Evolutionary conservation across 2,113 vertebrate species (phyloP), one percentile per base, ranked within the genome.

Genomic region (Egretta garzetta): DNA sequence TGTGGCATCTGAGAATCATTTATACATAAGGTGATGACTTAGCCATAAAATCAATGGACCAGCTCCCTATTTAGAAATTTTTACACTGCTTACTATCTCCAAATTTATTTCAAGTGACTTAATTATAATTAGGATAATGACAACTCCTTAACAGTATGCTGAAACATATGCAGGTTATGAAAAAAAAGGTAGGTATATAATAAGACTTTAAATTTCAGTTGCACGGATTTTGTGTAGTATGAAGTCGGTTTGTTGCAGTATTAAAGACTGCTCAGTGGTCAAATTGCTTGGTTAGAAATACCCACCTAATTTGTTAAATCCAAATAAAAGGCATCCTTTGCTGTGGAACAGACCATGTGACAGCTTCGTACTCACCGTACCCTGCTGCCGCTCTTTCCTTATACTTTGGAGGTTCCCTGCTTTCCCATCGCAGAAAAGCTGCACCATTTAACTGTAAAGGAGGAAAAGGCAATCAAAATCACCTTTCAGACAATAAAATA

Each of bases 41-140:
- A 90, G 77, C 50, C 62, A 90, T 91, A 80, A 77, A 97, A 94
- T 90, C 86, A 76, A 56, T 91, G 71, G 82, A 88, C 55, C 77
- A 71, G 88, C 71, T 96, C 68, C 72, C 67, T 70, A 7, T 86
- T 95, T 64, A 87, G 79, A 58, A 91, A 94, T 93, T 70, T 95
- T 96, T 83, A 86, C 87, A 71, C 50, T 88, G 90, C 91, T 95
- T 95, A 83, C 80, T 80, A 59, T 55, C 79, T 93, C 76, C 1
- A 0, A 68, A 88, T 90, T 90, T 89, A 70, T 95, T 96, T 94
- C 58, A 66, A 93, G 87, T 86, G 71, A 30, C 28, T 96, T 91
- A 94, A 91, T 89, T 91, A 91, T 95, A 96, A 97, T 96, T 74
- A 96, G 71, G 66, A 80, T 96, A 97, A 96, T 27, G 50, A 80